Percentiles rank a stretch among this genome's conserved stretches.
These are phyloP conservation scores for Galeopterus variegatus DNA, from an alignment of 2,113 vertebrate genomes.

Conservation along the genomic window DNA sequence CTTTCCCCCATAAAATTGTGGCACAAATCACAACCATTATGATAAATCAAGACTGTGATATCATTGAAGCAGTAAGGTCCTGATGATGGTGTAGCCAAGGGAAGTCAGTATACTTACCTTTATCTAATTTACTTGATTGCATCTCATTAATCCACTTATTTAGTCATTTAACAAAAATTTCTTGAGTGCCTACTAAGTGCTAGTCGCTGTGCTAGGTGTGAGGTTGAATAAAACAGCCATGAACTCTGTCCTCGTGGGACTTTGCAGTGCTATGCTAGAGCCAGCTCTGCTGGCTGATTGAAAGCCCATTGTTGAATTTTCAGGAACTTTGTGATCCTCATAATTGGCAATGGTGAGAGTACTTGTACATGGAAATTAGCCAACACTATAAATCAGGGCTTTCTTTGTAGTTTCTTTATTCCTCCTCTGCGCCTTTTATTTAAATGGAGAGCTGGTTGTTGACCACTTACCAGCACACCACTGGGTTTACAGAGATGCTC, in stretches of 20 bases:
- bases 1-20: background rate
- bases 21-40: background rate
- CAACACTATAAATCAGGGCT: background rate
- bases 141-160: background rate
- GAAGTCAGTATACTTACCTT: background rate
- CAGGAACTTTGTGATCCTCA: conserved; percentile 8
- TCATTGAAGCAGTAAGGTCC: background rate
- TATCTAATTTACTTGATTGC: background rate
- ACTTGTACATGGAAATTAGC: background rate
- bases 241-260: background rate
- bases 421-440: background rate
- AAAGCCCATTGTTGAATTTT: background rate
- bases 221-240: background rate
- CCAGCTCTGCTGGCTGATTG: background rate
- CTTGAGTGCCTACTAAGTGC: background rate
- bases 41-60: background rate
- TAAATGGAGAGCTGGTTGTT: background rate
- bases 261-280: background rate
- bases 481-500: background rate
- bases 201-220: background rate
- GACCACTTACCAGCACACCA: background rate
- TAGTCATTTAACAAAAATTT: conserved; percentile 6
- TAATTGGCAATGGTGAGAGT: background rate
- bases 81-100: background rate
- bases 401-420: background rate